Base-by-base conservation (phyloP, 2,797 vertebrate species). In the Tachyglossus aculeatus region DNA sequence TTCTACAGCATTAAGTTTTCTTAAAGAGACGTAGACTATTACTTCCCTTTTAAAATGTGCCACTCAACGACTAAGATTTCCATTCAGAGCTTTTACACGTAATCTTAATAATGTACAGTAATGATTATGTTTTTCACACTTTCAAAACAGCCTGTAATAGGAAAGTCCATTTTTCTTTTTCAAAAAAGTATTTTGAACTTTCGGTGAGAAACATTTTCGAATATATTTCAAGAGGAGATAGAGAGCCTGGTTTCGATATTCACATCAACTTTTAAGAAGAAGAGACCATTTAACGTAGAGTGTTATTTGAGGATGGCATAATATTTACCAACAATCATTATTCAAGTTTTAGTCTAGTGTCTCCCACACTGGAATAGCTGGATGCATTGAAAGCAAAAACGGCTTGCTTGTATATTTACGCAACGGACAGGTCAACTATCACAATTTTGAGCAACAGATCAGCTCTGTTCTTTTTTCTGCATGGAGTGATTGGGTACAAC, bases 71-170 rank as follows among this genome's bases (percentile, higher is more conserved):
- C 64, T 80, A 62, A 69, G 80, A 79, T 73, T 63, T 58, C 74
- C 85, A 67, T 83, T 82, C 70, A 70, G 67, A 71, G 67, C 81
- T 82, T 82, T 81, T 78, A 75, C 55, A 60, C 66, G 79, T 84
- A 84, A 81, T 85, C 76, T 82, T 81, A 79, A 82, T 71, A 82
- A 75, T 83, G 65, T 63, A 82, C 71, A 38, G 59, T 71, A 75
- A 83, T 52, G 48, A 58, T 71, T 79, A 63, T 57, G 80, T 83
- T 75, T 88, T 67, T 77, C 19, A 73, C 58, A 72, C 34, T 58
- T 70, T 80, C 77, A 76, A 29, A 83, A 74, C 34, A 67, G 33
- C 67, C 60, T 76, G 58, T 65, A 67, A 67, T 36, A 67, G 15
- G 16, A 44, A 45, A 83, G 44, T 39, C 68, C 71, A 22, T 73